Percentiles rank a stretch among this genome's conserved stretches.
These are phyloP conservation scores for Aelia acuminata DNA, from an alignment of 2,888 invertebrate genomes.

Conservation along the genomic window DNA sequence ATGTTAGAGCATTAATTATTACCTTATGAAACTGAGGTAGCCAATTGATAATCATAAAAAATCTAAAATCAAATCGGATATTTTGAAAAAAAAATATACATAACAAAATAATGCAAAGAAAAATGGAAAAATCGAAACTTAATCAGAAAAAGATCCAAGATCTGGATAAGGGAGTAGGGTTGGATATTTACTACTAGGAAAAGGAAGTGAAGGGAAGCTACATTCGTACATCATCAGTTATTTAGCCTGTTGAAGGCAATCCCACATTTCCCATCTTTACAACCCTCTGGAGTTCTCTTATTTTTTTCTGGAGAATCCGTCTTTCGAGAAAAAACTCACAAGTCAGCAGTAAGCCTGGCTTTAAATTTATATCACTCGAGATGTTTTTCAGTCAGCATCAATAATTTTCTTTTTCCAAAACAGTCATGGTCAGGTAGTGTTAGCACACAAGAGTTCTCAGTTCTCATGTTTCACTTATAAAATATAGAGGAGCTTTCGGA, in stretches of 20 bases:
- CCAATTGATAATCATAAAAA: too few relatives aligned
- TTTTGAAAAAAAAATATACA: too few relatives aligned
- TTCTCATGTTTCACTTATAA: not conserved
- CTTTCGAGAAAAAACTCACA: not conserved
- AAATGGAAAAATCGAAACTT: not conserved
- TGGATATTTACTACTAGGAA: not conserved
- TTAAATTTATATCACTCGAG: not conserved
- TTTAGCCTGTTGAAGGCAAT: conserved; percentile 27
- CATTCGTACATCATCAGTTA: conserved; percentile 20
- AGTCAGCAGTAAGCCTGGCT: too few relatives aligned
- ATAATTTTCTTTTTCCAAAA: not conserved
- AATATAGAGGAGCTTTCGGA: not conserved
- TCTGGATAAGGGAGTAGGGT: not conserved
- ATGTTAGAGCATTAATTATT: too few relatives aligned
- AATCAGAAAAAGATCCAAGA: not conserved
- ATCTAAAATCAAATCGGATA: too few relatives aligned
- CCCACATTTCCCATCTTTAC: not conserved
- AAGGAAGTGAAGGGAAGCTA: not conserved
- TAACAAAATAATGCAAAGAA: too few relatives aligned
- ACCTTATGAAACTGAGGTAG: too few relatives aligned
- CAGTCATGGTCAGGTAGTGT: not conserved
- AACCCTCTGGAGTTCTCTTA: not conserved
- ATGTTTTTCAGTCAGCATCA: not conserved
- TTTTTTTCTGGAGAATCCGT: not conserved
- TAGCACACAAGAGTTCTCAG: not conserved